phyloP scores from a whole-genome alignment of 2,888 invertebrate genomes.

The Chouioia cunea region DNA sequence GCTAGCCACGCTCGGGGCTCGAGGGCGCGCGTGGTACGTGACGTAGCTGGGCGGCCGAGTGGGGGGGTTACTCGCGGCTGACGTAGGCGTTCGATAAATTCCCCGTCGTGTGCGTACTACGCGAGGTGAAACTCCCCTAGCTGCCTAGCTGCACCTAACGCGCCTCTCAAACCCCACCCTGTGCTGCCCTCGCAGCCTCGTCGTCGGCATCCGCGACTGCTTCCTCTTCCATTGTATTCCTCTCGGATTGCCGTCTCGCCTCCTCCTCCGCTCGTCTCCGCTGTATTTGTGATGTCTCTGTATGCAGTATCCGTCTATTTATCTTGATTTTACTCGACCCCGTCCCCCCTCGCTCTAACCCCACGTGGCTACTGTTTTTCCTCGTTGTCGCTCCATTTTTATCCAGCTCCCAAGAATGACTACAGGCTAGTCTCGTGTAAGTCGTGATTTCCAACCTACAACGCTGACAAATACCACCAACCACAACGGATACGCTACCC shows the following conservation, averaged over 20 bases:
- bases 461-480: slow-evolving; percentile 11
- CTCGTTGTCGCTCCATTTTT: background rate
- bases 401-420: background rate
- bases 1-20: too few relatives aligned
- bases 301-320: slow-evolving; percentile 22
- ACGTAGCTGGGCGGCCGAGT: slow-evolving; percentile 58
- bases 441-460: slow-evolving; percentile 9
- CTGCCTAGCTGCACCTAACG: too few relatives aligned
- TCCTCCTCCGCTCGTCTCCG: too few relatives aligned
- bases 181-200: too few relatives aligned
- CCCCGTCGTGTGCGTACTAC: slow-evolving; percentile 44
- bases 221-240: too few relatives aligned
- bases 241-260: too few relatives aligned
- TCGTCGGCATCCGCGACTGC: too few relatives aligned
- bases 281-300: too few relatives aligned
- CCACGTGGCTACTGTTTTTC: background rate
- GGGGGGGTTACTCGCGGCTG: slow-evolving; percentile 56
- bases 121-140: too few relatives aligned
- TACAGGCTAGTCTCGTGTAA: slow-evolving; percentile 2
- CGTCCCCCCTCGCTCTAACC: background rate
- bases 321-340: slow-evolving; percentile 24
- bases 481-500: slow-evolving; percentile 1
- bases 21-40: slow-evolving; percentile 49
- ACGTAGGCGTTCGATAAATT: slow-evolving; percentile 66
- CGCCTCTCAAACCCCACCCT: too few relatives aligned